Base-by-base conservation (phyloP, 2,888 invertebrate genomes). In the Monoplex corrugatus region DNA sequence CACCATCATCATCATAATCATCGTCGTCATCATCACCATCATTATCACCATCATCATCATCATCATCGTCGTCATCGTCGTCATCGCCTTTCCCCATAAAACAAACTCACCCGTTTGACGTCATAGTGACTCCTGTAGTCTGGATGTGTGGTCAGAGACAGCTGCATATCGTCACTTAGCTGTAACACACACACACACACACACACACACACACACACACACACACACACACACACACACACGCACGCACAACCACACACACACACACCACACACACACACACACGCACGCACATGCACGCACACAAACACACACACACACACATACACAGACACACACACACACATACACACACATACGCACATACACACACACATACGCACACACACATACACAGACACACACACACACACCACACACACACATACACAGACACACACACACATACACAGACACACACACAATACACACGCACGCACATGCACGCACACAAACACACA, bases 111-210 rank as follows among this genome's bases (percentile, higher is more conserved):
- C 92, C 92, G 89, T 91, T 93, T 94, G 10, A 94, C 86, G 63
- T 95, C 93, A 16, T 92, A 91, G 32, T 91, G 89, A 19, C 92
- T 92, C 85, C 94, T 87, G 89, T 91, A 93, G 43, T 92, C 90
- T 19, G 94, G 93, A 68, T 92, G 90, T 28, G 93, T 93, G 35
- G 91, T 91, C 63, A 95, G 87, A 1, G 93, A 91, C 82, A 94
- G 85, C 85, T 93, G 93, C 92, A 94, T 92, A 3, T 94, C 94
- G 57, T 91, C 91, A 23, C 93, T 93, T 80, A 95, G 91, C 95
- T 95, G 90, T 19, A 92, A 92, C 68, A 44, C n/a, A 86, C 19
- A 68, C 68, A 68, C 8, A 19, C 16, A n/a, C 5, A 68, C 28
- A 68, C 5, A n/a, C 10, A 28, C 3, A 68, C n/a, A n/a, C 0